phyloP scores from a whole-genome alignment of 2,888 invertebrate genomes.

The Drosophila aldrichi region DNA sequence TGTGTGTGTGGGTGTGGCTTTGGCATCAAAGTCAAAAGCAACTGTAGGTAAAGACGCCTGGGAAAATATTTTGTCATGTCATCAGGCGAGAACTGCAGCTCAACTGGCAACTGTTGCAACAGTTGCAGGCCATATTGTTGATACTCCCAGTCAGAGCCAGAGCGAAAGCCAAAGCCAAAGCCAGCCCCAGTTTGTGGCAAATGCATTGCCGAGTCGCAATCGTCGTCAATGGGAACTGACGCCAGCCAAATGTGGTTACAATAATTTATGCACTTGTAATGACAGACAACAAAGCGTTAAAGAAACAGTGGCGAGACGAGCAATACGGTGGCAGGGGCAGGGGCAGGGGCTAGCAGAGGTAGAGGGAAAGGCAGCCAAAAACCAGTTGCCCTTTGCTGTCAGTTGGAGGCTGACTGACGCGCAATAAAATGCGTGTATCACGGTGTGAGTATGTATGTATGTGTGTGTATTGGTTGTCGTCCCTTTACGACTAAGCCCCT shows the following conservation, averaged over 20 bases:
- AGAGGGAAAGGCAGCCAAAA: slow-evolving; percentile 4
- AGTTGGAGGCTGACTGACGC: slow-evolving; percentile 63
- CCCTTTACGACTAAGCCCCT: slow-evolving; percentile 8
- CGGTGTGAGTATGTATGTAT: slow-evolving; percentile 6
- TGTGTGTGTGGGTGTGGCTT: slow-evolving; percentile 33
- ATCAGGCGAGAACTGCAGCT: slow-evolving; percentile 51
- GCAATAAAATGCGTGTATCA: slow-evolving; percentile 77
- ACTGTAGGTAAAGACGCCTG: slow-evolving; percentile 61
- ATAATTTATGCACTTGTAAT: slow-evolving; percentile 82
- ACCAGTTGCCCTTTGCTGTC: slow-evolving; percentile 44
- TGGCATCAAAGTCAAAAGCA: slow-evolving; percentile 77
- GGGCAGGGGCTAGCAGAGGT: background rate
- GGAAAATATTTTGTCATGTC: slow-evolving; percentile 81
- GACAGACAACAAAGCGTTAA: slow-evolving; percentile 81
- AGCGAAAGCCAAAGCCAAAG: background rate
- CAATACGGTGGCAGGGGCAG: background rate
- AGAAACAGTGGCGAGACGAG: slow-evolving; percentile 46
- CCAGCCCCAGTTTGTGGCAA: background rate
- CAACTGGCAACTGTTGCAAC: slow-evolving; percentile 74
- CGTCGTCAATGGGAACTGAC: slow-evolving; percentile 58
- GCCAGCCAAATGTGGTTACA: slow-evolving; percentile 81
- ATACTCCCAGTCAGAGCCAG: slow-evolving; percentile 31
- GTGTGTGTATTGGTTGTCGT: background rate
- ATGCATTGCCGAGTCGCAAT: slow-evolving; percentile 27
- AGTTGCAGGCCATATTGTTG: slow-evolving; percentile 45